A percentile compares a stretch with the other conserved stretches of the same genome.
Conservation (phyloP, 2,797 vertebrate genomes). For the Notamacropus eugenii region DNA sequence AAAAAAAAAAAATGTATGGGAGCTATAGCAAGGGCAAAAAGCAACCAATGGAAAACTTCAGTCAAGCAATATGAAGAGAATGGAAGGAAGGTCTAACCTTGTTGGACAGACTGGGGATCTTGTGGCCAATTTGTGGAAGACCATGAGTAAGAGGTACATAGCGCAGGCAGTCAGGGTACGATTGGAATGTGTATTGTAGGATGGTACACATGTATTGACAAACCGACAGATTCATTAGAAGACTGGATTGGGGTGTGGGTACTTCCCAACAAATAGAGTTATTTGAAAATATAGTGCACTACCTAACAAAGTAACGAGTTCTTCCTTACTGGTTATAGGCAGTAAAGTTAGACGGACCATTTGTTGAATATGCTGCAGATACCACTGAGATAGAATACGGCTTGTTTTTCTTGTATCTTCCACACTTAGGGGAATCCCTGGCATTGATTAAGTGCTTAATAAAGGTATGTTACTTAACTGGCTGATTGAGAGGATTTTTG, state of each 20-base stretch:
- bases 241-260: neutral
- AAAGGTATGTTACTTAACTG: neutral
- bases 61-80: neutral
- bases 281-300: neutral
- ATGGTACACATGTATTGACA: too few species aligned
- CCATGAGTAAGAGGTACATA: neutral
- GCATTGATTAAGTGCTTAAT: neutral
- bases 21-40: neutral
- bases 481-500: neutral
- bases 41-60: neutral
- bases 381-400: neutral
- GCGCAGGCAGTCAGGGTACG: neutral
- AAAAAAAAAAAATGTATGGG: neutral
- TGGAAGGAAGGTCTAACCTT: neutral
- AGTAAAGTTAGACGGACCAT: neutral
- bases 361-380: neutral
- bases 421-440: neutral
- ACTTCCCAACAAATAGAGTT: neutral
- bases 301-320: too few species aligned
- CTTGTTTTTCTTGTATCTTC: neutral
- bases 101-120: rapidly evolving
- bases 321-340: neutral
- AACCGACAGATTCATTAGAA: neutral
- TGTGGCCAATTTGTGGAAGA: neutral
- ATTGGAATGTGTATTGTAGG: neutral